Evolutionary conservation across 2,797 vertebrate genomes (phyloP).

Genomic region (Melanotaenia pygmaea): DNA sequence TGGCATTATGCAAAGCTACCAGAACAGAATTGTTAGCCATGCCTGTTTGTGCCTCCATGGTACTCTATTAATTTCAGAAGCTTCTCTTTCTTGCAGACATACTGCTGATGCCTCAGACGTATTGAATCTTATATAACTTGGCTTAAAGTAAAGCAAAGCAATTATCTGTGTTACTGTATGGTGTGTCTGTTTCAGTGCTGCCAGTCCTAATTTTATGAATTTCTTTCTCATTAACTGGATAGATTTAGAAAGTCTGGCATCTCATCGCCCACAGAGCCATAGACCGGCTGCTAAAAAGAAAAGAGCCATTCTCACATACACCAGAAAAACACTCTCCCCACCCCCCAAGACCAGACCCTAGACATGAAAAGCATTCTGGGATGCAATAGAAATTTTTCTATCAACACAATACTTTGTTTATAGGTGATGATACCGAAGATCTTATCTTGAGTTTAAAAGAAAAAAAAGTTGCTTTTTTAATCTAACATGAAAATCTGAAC

Average conservation of each 20-base stretch:
- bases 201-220: conserved; percentile 42
- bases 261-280: conserved; percentile 69
- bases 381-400: conserved; percentile 63
- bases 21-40: conserved; percentile 73
- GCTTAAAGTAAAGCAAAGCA: conserved; percentile 17
- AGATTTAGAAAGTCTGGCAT: conserved; percentile 74
- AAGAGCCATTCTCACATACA: conserved; percentile 75
- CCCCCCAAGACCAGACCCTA: conserved; percentile 67
- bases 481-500: conserved; percentile 33
- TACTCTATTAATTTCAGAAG: conserved; percentile 66
- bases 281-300: conserved; percentile 77
- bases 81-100: conserved; percentile 71
- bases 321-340: conserved; percentile 70
- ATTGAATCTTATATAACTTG: conserved; percentile 28
- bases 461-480: conserved; percentile 23
- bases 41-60: conserved; percentile 67
- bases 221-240: conserved; percentile 69
- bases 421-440: conserved; percentile 35
- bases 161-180: conserved; percentile 16
- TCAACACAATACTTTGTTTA: conserved; percentile 45
- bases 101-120: conserved; percentile 45
- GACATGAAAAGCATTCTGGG: conserved; percentile 78
- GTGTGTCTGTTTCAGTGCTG: conserved; percentile 20
- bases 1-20: conserved; percentile 72
- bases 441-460: conserved; percentile 24